These are phyloP conservation scores for Zootoca vivipara DNA, from an alignment of 2,113 vertebrate genomes.

Conservation along the genomic window DNA sequence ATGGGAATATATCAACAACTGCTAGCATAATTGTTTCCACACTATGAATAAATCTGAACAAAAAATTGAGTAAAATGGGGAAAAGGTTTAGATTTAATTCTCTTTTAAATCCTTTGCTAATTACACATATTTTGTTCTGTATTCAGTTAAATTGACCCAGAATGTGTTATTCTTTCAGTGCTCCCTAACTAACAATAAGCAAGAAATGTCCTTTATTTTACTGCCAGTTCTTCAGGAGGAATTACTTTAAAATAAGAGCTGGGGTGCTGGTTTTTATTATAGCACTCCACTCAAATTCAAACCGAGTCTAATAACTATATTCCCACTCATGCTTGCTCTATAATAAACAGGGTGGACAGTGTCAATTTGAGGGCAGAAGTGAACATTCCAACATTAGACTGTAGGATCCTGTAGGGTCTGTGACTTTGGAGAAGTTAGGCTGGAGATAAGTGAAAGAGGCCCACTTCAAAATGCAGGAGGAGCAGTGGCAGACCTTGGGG, in stretches of 20 bases:
- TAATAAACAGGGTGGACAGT: background rate
- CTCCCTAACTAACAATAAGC: background rate
- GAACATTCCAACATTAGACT: background rate
- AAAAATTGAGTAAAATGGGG: slow-evolving; percentile 9
- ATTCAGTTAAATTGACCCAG: slow-evolving; percentile 17
- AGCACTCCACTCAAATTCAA: background rate
- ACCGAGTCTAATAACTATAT: background rate
- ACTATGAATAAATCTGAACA: slow-evolving; percentile 19
- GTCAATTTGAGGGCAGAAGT: background rate
- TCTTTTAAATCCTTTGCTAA: background rate
- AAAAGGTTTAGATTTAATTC: slow-evolving; percentile 16
- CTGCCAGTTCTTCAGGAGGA: slow-evolving; percentile 18
- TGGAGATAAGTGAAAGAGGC: too few species aligned
- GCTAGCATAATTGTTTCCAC: slow-evolving; percentile 6
- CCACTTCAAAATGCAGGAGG: too few species aligned
- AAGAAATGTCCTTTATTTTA: slow-evolving; percentile 26
- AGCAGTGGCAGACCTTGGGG: too few species aligned
- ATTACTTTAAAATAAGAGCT: slow-evolving; percentile 1
- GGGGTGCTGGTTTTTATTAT: background rate
- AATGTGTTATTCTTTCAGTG: slow-evolving; percentile 27
- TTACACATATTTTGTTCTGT: slow-evolving; percentile 14
- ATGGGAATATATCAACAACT: slow-evolving; percentile 21
- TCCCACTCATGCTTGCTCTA: background rate
- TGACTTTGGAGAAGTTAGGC: background rate
- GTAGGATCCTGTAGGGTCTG: background rate